Evolutionary conservation across 2,797 vertebrate species (phyloP).

Genomic region (Danionella dracula): DNA sequence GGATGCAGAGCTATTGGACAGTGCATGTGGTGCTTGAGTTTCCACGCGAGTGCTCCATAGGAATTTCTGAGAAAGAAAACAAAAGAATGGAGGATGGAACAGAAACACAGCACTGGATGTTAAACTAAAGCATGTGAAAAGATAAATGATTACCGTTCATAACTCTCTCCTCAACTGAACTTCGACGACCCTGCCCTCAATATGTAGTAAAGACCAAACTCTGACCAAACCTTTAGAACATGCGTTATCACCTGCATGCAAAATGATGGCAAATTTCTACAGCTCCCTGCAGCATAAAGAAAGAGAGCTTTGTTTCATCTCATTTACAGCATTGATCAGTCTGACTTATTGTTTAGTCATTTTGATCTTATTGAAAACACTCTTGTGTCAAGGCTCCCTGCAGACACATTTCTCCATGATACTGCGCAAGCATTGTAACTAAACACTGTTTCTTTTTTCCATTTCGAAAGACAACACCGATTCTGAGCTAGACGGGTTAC

Average conservation of each 20-base stretch:
- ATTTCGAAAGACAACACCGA: constrained; percentile 38
- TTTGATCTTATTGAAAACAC: too few species aligned
- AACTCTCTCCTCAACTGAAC: neutral
- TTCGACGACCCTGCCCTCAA: neutral
- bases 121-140: neutral
- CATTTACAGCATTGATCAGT: too few species aligned
- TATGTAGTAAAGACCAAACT: too few species aligned
- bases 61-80: neutral
- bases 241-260: neutral
- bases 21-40: neutral
- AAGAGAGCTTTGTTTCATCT: too few species aligned
- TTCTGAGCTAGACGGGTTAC: constrained; percentile 25
- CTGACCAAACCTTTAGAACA: neutral
- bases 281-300: too few species aligned
- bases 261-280: too few species aligned
- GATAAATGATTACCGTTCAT: neutral
- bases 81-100: neutral
- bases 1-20: neutral
- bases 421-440: constrained; percentile 18
- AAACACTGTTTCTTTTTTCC: constrained; percentile 27
- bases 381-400: neutral
- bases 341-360: too few species aligned
- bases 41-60: neutral
- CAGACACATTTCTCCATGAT: neutral
- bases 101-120: neutral